Base-by-base conservation (phyloP, 2,888 invertebrate genomes). In the Nymphalis urticae region DNA sequence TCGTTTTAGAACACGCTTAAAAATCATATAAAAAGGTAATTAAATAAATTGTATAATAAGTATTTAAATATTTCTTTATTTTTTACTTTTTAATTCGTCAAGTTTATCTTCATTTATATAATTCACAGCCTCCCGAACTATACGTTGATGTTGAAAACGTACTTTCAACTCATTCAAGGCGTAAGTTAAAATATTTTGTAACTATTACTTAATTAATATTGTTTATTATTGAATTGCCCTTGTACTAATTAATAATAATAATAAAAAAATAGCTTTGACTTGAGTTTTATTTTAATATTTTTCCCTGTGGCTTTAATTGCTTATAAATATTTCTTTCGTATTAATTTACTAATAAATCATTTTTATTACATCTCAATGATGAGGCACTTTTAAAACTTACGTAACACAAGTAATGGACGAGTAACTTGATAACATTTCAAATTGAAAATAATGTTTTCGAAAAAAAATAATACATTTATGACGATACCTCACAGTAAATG, bases 111-210 rank as follows among this genome's bases (percentile, higher is more conserved):
- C 10, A 54, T 27, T 10, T 72, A 71, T 0, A 72, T 66, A 71
- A 54, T 62, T 75, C 71, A 75, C 80, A 84, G 81, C 75, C 79
- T 32, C 63, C 75, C 6, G 79, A 78, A 51, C 69, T 75, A 16
- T 81, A 80, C 64, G 62, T 80, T 7, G 79, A 81, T 62, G 75
- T 78, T 47, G 72, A 71, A 63, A 66, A 70, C 48, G 24, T 71
- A 60, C 32, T 75, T 59, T 53, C 75, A 62, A 76, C 67, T 63
- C 63, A 68, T 32, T 65, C 70, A 64, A 65, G 56, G 48, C 56
- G 56, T 53, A 68, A 65, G 59, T 65, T 65, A 64, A 66, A 64
- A 61, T 58, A 51, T 56, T 58, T 60, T 60, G 36, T 36, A 16
- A 58, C 17, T 36, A 17, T 53, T 53, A 60, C 36, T 51, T 27